A percentile compares a stretch with the other conserved stretches of the same genome.
These are phyloP conservation scores for Holacanthella duospinosa DNA, from an alignment of 2,888 invertebrate species.

Conservation along the genomic window DNA sequence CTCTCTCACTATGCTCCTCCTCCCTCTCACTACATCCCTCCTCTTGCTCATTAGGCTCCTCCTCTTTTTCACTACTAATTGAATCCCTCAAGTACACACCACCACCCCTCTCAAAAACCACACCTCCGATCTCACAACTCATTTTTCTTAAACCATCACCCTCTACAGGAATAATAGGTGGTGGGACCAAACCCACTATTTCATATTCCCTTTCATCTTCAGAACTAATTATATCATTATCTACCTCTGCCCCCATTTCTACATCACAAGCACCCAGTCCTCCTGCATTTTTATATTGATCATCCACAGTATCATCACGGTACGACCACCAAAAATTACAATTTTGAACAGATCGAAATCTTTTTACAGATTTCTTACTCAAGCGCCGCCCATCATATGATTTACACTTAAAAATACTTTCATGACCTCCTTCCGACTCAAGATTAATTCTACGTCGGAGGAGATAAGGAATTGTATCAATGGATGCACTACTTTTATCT, in stretches of 20 bases:
- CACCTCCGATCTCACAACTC: not conserved
- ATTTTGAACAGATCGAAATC: not conserved
- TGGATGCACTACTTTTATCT: conserved; percentile 6
- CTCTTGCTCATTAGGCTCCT: no score
- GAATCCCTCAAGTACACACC: not conserved
- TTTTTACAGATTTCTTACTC: conserved; percentile 1
- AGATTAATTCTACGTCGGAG: conserved; percentile 28
- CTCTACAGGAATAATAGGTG: not conserved
- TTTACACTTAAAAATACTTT: conserved; percentile 2
- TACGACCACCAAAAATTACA: conserved; percentile 2
- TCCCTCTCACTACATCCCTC: no score
- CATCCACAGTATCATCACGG: conserved; percentile 19
- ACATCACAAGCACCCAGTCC: conserved; percentile 3
- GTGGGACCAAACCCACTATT: not conserved
- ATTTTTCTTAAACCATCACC: not conserved
- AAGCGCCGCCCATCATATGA: not conserved
- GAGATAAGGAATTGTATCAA: conserved; percentile 24
- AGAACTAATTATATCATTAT: not conserved
- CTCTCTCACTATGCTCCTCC: not conserved
- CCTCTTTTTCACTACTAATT: not conserved
- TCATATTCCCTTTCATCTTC: not conserved
- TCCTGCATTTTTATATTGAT: not conserved
- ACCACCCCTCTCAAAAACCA: conserved; percentile 5
- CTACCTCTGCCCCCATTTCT: not conserved
- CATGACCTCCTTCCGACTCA: conserved; percentile 4